Base-by-base conservation (phyloP, 2,113 vertebrate species). In the Petrocephalus microphthalmus region DNA sequence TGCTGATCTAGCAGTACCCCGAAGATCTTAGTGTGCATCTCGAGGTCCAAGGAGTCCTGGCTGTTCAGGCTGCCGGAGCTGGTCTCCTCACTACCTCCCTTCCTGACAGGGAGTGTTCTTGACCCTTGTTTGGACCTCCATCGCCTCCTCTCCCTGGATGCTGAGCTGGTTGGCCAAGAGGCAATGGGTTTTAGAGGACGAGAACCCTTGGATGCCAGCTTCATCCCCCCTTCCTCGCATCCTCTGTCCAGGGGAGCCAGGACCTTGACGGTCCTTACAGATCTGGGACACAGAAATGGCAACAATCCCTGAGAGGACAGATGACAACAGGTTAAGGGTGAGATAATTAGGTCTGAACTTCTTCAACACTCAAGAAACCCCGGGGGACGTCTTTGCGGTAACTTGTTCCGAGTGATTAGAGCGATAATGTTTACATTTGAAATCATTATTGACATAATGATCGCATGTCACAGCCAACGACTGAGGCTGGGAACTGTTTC, bases 41-140 rank as follows among this genome's bases (percentile, higher is more conserved):
- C 92, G 67, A 93, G 74, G 45, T 93, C 91, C 0, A 92, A 90
- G 11, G 93, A 94, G 52, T 92, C 92, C 83, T 92, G 93, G 88
- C 91, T 93, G 89, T 92, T 91, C 49, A 87, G 89, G 88, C 89
- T 94, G 92, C 92, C 92, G 87, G 92, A 94, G 7, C 91, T 89
- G 11, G 93, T 95, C 37, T 93, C 93, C 45, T 94, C 93, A 4
- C 94, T 95, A 11, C 92, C 92, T 2, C 81, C 88, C 57, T 90
- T 93, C 5, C 84, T 85, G 37, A 64, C 57, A n/a, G 84, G 57
- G 82, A 71, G 84, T 19, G 74, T 87, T 20, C 53, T 89, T 7
- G 84, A 86, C 88, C 87, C 89, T 17, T 89, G 84, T 87, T 89
- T 84, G 19, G 87, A 88, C 33, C 91, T 53, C 22, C 89, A 90